A percentile compares a stretch with the other conserved stretches of the same genome.
phyloP scores from a whole-genome alignment of 2,888 invertebrate genomes.

The Megalurothrips usitatus region DNA sequence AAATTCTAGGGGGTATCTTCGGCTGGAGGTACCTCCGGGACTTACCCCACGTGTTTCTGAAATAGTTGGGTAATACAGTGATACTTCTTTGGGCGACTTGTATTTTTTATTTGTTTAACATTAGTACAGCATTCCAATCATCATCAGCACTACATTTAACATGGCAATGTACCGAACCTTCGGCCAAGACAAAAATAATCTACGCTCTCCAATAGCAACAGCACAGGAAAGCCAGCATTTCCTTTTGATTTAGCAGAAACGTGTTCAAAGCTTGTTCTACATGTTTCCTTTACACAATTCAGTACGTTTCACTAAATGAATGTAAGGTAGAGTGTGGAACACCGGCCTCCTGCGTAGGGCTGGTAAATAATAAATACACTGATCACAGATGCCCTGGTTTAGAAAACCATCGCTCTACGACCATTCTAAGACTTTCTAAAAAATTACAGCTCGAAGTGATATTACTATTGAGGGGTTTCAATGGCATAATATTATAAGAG shows the following conservation, averaged over 20 bases:
- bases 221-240: neutral
- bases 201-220: neutral
- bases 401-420: neutral
- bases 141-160: neutral
- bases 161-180: neutral
- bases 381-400: neutral
- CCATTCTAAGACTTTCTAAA: neutral
- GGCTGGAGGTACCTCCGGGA: too few species aligned
- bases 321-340: neutral
- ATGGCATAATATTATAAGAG: neutral
- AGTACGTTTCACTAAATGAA: neutral
- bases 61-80: too few species aligned
- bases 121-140: neutral
- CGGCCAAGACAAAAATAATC: too few species aligned
- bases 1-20: neutral
- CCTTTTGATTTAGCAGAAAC: neutral
- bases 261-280: neutral
- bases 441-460: neutral
- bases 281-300: neutral
- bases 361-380: neutral
- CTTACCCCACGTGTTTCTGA: too few species aligned
- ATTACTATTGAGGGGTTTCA: neutral
- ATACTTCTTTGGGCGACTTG: neutral
- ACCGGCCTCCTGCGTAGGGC: neutral
- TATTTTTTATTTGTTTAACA: neutral